A percentile compares a stretch with the other conserved stretches of the same genome.
Evolutionary conservation across 2,113 vertebrate species (phyloP).

Genomic region (Labeo catla): DNA sequence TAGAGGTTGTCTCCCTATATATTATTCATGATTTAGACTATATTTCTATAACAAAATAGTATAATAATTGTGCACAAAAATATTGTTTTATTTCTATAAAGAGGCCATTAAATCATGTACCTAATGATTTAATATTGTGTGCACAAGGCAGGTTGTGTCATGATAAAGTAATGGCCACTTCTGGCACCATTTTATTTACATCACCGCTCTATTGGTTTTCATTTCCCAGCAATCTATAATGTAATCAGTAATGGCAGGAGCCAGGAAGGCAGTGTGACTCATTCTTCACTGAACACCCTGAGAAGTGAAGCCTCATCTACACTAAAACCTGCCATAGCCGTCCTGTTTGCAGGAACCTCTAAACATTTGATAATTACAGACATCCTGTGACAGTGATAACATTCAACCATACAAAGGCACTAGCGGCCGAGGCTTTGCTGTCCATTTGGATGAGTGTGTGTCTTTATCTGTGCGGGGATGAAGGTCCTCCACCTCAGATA

Average conservation of each 20-base stretch:
- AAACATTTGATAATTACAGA: constrained; percentile 38
- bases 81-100: neutral
- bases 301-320: constrained; percentile 13
- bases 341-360: constrained; percentile 11
- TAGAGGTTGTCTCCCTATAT: neutral
- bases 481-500: constrained; percentile 41
- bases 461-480: constrained; percentile 12
- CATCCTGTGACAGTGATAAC: constrained; percentile 53
- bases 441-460: constrained; percentile 17
- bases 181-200: constrained; percentile 20
- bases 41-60: neutral
- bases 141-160: neutral
- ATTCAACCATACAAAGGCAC: constrained; percentile 53
- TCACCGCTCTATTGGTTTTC: neutral
- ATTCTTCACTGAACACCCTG: constrained; percentile 21
- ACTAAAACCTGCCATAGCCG: constrained; percentile 2
- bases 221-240: constrained; percentile 42
- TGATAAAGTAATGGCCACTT: constrained; percentile 3
- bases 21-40: neutral
- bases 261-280: constrained; percentile 34
- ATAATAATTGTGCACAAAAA: neutral
- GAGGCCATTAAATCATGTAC: neutral
- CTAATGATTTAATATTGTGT: neutral
- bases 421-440: constrained; percentile 16
- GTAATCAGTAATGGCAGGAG: constrained; percentile 2